phyloP scores from a whole-genome alignment of 2,888 invertebrate genomes.

The Nomada ferruginata region DNA sequence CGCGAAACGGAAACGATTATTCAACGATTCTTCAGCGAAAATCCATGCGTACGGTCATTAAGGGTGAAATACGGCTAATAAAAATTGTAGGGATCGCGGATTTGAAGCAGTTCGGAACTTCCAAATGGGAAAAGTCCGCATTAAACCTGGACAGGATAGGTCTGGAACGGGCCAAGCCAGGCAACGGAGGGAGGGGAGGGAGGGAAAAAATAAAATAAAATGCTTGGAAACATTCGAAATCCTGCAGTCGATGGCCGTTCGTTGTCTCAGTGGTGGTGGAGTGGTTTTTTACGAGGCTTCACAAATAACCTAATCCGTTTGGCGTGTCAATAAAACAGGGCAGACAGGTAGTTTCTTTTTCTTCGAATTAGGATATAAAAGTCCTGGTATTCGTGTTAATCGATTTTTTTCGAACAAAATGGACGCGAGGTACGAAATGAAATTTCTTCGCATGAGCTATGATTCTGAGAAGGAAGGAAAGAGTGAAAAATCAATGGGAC shows the following conservation, averaged over 20 bases:
- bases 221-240: constrained; percentile 43
- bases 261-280: constrained; percentile 15
- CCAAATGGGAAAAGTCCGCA: constrained; percentile 54
- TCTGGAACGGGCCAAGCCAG: constrained; percentile 6
- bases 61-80: constrained; percentile 63
- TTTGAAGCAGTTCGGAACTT: constrained; percentile 51
- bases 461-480: no score
- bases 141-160: constrained; percentile 41
- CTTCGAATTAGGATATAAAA: no score
- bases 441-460: no score
- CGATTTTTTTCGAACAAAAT: neutral
- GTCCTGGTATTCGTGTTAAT: no score
- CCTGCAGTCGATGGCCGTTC: constrained; percentile 30
- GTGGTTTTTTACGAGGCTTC: constrained; percentile 17
- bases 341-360: neutral
- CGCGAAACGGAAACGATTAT: constrained; percentile 39
- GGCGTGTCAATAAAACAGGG: neutral
- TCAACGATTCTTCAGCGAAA: constrained; percentile 49
- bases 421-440: no score
- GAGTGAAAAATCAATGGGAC: no score
- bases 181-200: no score
- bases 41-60: constrained; percentile 60
- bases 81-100: constrained; percentile 52
- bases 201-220: constrained; percentile 13
- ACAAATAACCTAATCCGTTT: neutral